Evolutionary conservation across 2,113 vertebrate species (phyloP).

Genomic region (Hucho hucho): DNA sequence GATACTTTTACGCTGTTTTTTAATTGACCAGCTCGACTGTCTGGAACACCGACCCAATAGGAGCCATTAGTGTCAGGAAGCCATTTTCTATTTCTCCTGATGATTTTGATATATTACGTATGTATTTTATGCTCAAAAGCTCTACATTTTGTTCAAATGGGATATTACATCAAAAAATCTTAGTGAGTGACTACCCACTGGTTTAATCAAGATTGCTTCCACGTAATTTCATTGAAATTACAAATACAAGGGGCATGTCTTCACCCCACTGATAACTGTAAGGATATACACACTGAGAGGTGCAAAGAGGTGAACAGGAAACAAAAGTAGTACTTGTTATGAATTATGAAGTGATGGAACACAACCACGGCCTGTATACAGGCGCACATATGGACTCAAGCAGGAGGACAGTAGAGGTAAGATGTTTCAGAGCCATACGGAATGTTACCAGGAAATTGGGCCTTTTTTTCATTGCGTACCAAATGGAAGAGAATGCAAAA

Average conservation of each 20-base stretch:
- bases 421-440: constrained; percentile 18
- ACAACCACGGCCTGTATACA: background rate
- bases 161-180: background rate
- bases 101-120: background rate
- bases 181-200: too few species aligned
- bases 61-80: constrained; percentile 38
- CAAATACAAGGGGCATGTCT: too few species aligned
- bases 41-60: constrained; percentile 1
- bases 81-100: background rate
- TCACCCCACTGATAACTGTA: too few species aligned
- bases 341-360: background rate
- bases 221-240: too few species aligned
- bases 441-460: constrained; percentile 38
- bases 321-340: background rate
- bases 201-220: too few species aligned
- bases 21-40: constrained; percentile 47
- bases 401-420: constrained; percentile 4
- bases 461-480: background rate
- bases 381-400: background rate
- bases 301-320: background rate
- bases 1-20: constrained; percentile 5
- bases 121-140: background rate
- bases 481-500: too few species aligned
- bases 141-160: background rate
- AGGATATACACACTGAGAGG: too few species aligned